Conservation (phyloP, 2,113 vertebrate genomes). For the Prolemur simus region DNA sequence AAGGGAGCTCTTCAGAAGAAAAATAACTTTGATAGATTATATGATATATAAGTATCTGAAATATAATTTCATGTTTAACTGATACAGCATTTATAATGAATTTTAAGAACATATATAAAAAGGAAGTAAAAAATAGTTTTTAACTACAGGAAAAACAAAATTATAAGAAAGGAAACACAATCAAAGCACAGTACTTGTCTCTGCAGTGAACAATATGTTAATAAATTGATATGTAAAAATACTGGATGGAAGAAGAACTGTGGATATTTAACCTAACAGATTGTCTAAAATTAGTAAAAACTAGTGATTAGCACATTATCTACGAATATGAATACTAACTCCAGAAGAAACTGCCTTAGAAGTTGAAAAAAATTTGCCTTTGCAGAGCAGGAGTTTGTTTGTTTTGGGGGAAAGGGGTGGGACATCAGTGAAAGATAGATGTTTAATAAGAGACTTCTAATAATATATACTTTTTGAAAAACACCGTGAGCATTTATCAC, state of each 20-base stretch:
- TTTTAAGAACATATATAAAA: neutral
- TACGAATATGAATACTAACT: neutral
- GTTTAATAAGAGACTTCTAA: neutral
- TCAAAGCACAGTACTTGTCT: neutral
- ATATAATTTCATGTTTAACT: neutral
- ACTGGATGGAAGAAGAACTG: neutral
- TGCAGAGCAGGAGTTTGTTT: neutral
- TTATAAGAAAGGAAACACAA: neutral
- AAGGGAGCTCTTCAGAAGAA: neutral
- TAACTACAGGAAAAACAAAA: neutral
- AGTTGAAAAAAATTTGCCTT: neutral
- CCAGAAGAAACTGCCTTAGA: neutral
- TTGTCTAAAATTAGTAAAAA: neutral
- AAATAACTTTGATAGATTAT: neutral
- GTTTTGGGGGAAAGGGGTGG: neutral
- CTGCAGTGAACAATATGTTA: neutral
- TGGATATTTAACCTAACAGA: neutral
- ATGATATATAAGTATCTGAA: rapidly evolving
- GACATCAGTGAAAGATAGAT: neutral
- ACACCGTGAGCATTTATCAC: neutral
- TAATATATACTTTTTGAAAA: neutral
- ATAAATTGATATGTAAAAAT: neutral
- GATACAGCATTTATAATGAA: neutral
- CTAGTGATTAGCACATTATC: neutral
- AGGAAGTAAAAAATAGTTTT: neutral